Evolutionary conservation across 2,888 invertebrate genomes (phyloP).

Genomic region (Plebejus anna): DNA sequence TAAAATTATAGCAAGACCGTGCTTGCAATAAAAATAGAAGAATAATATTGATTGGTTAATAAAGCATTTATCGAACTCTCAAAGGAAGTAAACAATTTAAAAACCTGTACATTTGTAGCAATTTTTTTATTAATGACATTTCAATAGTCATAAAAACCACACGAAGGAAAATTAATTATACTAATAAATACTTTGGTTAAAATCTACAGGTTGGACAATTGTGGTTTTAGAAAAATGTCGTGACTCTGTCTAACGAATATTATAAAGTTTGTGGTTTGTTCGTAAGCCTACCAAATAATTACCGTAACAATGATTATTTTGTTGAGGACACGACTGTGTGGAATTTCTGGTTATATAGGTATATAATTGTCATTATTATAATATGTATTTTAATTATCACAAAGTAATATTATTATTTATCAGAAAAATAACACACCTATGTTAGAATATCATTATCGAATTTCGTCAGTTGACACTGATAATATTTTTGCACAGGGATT

Average conservation of each 20-base stretch:
- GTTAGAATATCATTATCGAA: neutral
- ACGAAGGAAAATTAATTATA: neutral
- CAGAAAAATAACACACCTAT: neutral
- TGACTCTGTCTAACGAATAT: neutral
- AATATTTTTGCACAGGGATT: neutral
- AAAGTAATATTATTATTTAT: neutral
- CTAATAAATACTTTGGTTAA: neutral
- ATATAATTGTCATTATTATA: neutral
- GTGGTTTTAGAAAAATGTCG: slow-evolving; percentile 12
- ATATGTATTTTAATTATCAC: neutral
- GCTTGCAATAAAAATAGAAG: neutral
- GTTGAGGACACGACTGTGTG: neutral
- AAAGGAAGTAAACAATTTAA: neutral
- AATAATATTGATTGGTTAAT: slow-evolving; percentile 2
- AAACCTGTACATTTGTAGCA: neutral
- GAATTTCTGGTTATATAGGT: neutral
- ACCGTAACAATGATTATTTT: neutral
- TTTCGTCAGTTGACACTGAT: neutral
- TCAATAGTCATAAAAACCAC: neutral
- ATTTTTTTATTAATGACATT: neutral
- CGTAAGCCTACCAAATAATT: neutral
- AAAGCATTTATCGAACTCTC: neutral
- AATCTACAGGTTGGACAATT: neutral
- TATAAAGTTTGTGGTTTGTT: neutral
- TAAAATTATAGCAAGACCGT: neutral